Evolutionary conservation across 2,888 invertebrate genomes (phyloP).

Genomic region (Ceramica pisi): DNA sequence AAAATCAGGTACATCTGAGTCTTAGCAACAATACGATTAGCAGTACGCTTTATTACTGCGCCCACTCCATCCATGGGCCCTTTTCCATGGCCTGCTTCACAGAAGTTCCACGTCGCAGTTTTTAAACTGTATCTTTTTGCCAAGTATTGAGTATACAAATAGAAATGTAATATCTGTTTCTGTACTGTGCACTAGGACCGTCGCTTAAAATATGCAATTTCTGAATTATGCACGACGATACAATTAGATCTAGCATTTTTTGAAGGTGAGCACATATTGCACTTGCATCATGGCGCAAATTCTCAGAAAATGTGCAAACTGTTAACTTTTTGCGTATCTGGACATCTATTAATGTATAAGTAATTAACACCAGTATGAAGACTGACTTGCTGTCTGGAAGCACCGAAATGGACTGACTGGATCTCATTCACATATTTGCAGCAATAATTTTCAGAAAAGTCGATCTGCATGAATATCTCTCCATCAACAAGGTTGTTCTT

Average conservation of each 20-base stretch:
- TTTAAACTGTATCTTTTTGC: slow-evolving; percentile 19
- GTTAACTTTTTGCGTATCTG: slow-evolving; percentile 19
- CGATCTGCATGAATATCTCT: no score
- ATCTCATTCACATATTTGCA: background rate
- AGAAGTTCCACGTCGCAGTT: slow-evolving; percentile 15
- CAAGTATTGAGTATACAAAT: slow-evolving; percentile 26
- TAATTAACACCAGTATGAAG: background rate
- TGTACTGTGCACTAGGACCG: no score
- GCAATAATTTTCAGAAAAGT: no score
- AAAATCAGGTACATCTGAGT: no score
- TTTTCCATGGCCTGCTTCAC: slow-evolving; percentile 20
- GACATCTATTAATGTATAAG: slow-evolving; percentile 15
- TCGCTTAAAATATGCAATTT: no score
- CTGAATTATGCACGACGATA: no score
- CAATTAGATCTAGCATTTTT: no score
- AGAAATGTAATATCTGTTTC: no score
- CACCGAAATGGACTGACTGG: slow-evolving; percentile 1
- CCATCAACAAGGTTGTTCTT: no score
- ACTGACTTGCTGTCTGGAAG: background rate
- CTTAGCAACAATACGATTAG: background rate
- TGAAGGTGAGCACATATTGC: no score
- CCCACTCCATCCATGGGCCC: slow-evolving; percentile 20
- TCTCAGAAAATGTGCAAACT: slow-evolving; percentile 22
- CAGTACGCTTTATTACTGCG: slow-evolving; percentile 10
- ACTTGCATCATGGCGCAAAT: slow-evolving; percentile 1